These are phyloP conservation scores for Mythimna albipuncta DNA, from an alignment of 2,888 invertebrate genomes.

Conservation along the genomic window DNA sequence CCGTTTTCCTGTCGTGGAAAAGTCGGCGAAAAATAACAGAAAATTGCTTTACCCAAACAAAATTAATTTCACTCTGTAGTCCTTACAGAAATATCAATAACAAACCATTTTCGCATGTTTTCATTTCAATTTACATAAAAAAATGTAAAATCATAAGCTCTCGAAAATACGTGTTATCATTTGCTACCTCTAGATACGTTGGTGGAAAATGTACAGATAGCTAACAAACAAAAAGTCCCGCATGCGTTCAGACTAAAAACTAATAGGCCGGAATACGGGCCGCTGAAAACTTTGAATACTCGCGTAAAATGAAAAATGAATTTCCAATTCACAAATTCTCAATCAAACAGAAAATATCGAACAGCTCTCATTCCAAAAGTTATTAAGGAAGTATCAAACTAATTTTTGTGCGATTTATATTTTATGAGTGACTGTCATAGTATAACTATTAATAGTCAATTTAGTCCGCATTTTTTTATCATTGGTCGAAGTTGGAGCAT, in stretches of 20 bases:
- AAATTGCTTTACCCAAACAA: conserved; percentile 19
- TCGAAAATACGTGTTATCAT: conserved; percentile 20
- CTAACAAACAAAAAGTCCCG: conserved; percentile 21
- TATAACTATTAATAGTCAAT: no score
- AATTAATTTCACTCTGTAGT: conserved; percentile 17
- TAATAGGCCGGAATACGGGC: conserved; percentile 17
- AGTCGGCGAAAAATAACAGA: conserved; percentile 2
- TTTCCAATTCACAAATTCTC: not conserved
- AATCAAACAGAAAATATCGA: not conserved
- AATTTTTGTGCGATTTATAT: no score
- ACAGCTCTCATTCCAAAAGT: not conserved
- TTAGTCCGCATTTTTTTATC: no score
- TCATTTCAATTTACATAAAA: conserved; percentile 15
- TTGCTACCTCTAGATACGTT: conserved; percentile 19
- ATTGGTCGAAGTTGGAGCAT: no score
- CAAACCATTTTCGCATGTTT: conserved; percentile 7
- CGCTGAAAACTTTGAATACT: not conserved
- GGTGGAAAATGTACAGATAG: conserved; percentile 12
- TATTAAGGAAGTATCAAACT: not conserved
- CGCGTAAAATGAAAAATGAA: not conserved
- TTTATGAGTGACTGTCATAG: no score
- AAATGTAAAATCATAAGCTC: conserved; percentile 23
- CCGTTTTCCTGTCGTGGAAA: conserved; percentile 3
- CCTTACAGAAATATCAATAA: conserved; percentile 27
- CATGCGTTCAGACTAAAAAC: conserved; percentile 18